These are phyloP conservation scores for Diorhabda carinulata DNA, from an alignment of 1,140 invertebrate genomes.

Conservation along the genomic window DNA sequence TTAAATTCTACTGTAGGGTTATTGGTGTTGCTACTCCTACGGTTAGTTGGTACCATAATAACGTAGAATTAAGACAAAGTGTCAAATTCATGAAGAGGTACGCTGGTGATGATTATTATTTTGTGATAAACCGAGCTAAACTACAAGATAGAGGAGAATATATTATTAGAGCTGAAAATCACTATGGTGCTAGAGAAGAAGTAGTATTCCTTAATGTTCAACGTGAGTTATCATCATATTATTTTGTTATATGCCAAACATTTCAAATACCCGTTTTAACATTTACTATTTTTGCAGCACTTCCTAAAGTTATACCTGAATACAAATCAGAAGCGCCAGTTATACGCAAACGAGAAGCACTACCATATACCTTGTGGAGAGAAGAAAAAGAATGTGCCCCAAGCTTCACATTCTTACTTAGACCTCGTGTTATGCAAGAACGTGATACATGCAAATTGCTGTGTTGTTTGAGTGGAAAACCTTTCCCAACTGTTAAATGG, in stretches of 20 bases:
- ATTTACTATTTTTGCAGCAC: conserved; percentile 53
- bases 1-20: conserved; percentile 95
- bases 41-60: conserved; percentile 93
- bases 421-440: conserved; percentile 96
- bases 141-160: conserved; percentile 95
- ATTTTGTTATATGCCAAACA: conserved; percentile 5
- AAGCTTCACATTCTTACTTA: conserved; percentile 93
- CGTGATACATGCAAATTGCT: conserved; percentile 93
- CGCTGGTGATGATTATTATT: conserved; percentile 91
- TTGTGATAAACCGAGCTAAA: conserved; percentile 94
- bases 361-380: conserved; percentile 84
- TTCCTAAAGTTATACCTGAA: conserved; percentile 75
- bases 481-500: conserved; percentile 87
- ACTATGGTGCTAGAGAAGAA: conserved; percentile 94
- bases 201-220: conserved; percentile 97
- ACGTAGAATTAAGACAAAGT: conserved; percentile 90
- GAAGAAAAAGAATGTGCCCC: conserved; percentile 87
- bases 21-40: conserved; percentile 92
- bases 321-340: conserved; percentile 71
- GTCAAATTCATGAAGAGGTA: conserved; percentile 99
- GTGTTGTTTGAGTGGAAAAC: conserved; percentile 92
- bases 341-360: conserved; percentile 70
- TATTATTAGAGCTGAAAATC: conserved; percentile 94
- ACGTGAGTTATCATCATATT: conserved; percentile 58
- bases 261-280: neutral